These are phyloP conservation scores for Tupaia chinensis DNA, from an alignment of 2,113 vertebrate genomes.

Conservation along the genomic window DNA sequence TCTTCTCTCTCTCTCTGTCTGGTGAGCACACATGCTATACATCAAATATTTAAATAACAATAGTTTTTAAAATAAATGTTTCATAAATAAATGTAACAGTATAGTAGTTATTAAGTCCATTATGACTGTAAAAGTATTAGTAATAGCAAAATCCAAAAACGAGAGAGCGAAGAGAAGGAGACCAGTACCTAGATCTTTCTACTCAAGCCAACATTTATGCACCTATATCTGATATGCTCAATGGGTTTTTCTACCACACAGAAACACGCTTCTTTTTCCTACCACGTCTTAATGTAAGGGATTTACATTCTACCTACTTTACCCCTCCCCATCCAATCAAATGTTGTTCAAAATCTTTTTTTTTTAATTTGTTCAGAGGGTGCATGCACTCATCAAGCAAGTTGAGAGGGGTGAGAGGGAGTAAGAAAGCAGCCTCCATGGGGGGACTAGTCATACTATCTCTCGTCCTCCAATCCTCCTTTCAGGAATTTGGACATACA, in stretches of 20 bases:
- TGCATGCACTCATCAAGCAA: no score
- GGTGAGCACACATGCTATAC: no score
- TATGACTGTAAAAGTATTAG: neutral
- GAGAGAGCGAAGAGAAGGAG: fast-evolving
- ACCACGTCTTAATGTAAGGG: neutral
- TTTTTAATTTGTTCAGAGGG: no score
- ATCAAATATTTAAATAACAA: no score
- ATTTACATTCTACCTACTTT: neutral
- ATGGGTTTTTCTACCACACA: neutral
- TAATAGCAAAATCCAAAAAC: neutral
- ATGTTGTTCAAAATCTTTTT: neutral
- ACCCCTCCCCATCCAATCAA: neutral
- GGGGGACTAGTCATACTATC: no score
- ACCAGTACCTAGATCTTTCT: neutral
- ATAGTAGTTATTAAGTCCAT: neutral
- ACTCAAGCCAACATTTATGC: neutral
- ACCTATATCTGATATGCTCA: neutral
- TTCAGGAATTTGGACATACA: no score
- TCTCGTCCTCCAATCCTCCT: no score
- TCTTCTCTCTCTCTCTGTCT: no score
- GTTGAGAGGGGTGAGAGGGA: no score
- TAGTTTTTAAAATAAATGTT: no score
- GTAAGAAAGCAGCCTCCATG: no score
- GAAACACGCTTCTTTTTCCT: neutral
- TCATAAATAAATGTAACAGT: no score